phyloP scores from a whole-genome alignment of 2,797 vertebrate species.

The Rhincodon typus region DNA sequence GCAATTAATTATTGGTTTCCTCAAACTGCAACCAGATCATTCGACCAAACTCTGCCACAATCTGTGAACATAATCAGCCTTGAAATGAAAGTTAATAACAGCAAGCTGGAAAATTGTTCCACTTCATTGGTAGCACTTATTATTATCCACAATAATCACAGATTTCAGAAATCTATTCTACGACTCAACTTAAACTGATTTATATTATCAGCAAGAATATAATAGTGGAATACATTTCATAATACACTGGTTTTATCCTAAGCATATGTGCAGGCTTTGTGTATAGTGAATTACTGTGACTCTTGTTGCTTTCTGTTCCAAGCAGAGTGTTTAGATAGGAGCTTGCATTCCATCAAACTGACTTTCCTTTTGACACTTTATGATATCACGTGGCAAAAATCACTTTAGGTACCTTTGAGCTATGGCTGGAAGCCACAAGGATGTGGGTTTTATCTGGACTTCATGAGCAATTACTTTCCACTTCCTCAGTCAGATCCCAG shows the following conservation, averaged over 20 bases:
- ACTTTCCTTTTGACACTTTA: conserved; percentile 39
- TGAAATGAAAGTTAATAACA: not conserved
- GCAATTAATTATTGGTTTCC: not conserved
- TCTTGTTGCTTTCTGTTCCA: not conserved
- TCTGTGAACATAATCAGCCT: not conserved
- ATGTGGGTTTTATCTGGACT: conserved; percentile 32
- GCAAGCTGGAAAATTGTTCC: not conserved
- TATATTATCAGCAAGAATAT: not conserved
- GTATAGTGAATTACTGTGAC: not conserved
- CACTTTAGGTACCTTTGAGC: not conserved
- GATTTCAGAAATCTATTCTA: not conserved
- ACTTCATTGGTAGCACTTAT: not conserved
- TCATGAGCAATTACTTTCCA: conserved; percentile 39
- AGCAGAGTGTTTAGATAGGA: conserved; percentile 26
- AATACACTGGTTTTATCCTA: not conserved
- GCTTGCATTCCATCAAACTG: conserved; percentile 22
- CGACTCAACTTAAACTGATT: not conserved
- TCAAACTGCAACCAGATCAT: not conserved
- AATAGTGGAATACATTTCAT: not conserved
- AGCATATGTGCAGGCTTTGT: not conserved
- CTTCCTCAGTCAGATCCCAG: conserved; percentile 32
- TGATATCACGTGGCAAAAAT: conserved; percentile 20
- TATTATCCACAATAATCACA: not conserved
- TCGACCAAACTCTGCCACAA: not conserved
- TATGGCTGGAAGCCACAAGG: not conserved